A percentile compares a stretch with the other conserved stretches of the same genome.
Evolutionary conservation across 2,888 invertebrate genomes (phyloP).

Genomic region (Sminthurinus aureus): DNA sequence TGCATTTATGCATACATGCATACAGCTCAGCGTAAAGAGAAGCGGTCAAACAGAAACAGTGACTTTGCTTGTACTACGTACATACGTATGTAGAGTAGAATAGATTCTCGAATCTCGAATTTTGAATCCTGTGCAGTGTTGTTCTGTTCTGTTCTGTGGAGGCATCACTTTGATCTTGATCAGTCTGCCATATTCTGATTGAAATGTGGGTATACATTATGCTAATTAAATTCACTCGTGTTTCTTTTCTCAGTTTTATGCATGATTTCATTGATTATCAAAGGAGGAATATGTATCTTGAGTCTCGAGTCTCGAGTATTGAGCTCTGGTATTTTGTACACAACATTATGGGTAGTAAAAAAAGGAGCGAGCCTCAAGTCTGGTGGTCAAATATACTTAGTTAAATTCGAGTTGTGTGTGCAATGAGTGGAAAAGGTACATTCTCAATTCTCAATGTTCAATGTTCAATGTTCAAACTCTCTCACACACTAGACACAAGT

Average conservation of each 20-base stretch:
- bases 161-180: conserved; percentile 44
- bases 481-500: no score
- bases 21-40: background rate
- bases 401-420: background rate
- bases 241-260: conserved; percentile 37
- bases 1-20: no score
- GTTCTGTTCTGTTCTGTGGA: conserved; percentile 28
- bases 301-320: no score
- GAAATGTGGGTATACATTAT: conserved; percentile 43
- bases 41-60: conserved; percentile 20
- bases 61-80: background rate
- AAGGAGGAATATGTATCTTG: background rate
- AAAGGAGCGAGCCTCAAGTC: background rate
- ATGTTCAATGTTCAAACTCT: no score
- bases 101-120: no score
- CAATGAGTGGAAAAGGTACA: no score
- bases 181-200: conserved; percentile 42
- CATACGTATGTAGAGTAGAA: no score
- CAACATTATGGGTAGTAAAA: background rate
- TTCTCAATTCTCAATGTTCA: no score
- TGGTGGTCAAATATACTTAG: background rate
- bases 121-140: background rate
- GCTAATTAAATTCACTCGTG: conserved; percentile 46
- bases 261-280: conserved; percentile 39
- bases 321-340: no score